Percentiles rank a stretch among this genome's conserved stretches.
phyloP scores from a whole-genome alignment of 2,113 vertebrate species.

The Camelus bactrianus region DNA sequence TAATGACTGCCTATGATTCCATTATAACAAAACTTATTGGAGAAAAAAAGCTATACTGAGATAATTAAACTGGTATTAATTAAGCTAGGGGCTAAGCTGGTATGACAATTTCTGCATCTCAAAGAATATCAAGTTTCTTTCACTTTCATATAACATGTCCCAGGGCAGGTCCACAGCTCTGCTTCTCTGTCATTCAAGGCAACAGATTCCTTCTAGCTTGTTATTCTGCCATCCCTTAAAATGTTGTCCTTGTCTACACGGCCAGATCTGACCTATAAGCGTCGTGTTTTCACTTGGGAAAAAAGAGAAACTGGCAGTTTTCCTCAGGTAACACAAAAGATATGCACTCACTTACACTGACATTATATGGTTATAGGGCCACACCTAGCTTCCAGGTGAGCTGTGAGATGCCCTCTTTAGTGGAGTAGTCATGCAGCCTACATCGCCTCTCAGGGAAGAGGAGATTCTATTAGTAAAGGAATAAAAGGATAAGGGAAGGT shows the following conservation, averaged over 20 bases:
- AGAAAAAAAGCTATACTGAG: neutral
- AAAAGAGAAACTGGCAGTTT: neutral
- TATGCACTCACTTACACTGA: neutral
- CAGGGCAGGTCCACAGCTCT: neutral
- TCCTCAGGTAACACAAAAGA: neutral
- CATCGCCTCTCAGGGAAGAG: neutral
- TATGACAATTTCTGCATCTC: neutral
- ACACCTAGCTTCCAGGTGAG: neutral
- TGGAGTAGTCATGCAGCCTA: neutral
- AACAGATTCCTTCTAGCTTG: neutral
- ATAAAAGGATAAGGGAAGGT: neutral
- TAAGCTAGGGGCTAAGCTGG: neutral
- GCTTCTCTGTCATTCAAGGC: neutral
- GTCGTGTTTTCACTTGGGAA: neutral
- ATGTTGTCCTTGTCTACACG: neutral
- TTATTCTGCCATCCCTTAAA: neutral
- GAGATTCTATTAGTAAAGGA: neutral
- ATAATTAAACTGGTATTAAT: slow-evolving; percentile 7
- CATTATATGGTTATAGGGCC: neutral
- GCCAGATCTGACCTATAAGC: neutral
- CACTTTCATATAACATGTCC: neutral
- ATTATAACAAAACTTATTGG: neutral
- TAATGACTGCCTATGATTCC: neutral
- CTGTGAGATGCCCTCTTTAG: neutral
- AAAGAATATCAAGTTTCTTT: neutral